These are phyloP conservation scores for Ichneumoninae sp. DNA, from an alignment of 2,888 invertebrate genomes.

Conservation along the genomic window DNA sequence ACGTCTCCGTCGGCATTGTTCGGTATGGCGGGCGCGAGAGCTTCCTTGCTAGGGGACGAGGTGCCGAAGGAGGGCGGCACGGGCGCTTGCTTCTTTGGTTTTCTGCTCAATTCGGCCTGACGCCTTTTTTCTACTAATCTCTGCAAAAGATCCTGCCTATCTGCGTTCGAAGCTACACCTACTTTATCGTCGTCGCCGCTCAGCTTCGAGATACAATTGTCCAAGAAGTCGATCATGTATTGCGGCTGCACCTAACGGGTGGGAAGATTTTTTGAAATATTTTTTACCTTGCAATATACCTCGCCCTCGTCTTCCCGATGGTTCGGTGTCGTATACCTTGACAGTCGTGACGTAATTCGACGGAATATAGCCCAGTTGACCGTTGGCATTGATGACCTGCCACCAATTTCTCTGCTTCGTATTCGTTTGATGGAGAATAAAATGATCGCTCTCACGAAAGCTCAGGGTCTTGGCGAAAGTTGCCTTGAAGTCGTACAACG, in stretches of 20 bases:
- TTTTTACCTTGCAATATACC: background rate
- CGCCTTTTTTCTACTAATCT: slow-evolving; percentile 89
- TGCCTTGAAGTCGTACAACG: slow-evolving; percentile 93
- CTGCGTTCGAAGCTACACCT: slow-evolving; percentile 84
- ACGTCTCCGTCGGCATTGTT: slow-evolving; percentile 72
- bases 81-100: slow-evolving; percentile 82
- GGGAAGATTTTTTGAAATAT: background rate
- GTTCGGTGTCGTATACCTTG: slow-evolving; percentile 87
- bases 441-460: slow-evolving; percentile 92
- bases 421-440: slow-evolving; percentile 91
- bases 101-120: slow-evolving; percentile 85
- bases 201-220: slow-evolving; percentile 88
- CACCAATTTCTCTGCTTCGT: slow-evolving; percentile 94
- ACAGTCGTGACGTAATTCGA: slow-evolving; percentile 93
- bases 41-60: slow-evolving; percentile 76
- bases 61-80: slow-evolving; percentile 81
- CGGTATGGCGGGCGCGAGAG: slow-evolving; percentile 62
- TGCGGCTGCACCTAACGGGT: slow-evolving; percentile 88
- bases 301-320: background rate
- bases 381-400: slow-evolving; percentile 93
- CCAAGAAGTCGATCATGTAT: slow-evolving; percentile 90
- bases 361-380: slow-evolving; percentile 93
- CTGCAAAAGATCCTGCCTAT: slow-evolving; percentile 88
- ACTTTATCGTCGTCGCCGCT: slow-evolving; percentile 79
- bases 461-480: slow-evolving; percentile 93